Evolutionary conservation across 2,797 vertebrate species (phyloP), one percentile per base, ranked within the genome.

Genomic region (Megaceryle alcyon): DNA sequence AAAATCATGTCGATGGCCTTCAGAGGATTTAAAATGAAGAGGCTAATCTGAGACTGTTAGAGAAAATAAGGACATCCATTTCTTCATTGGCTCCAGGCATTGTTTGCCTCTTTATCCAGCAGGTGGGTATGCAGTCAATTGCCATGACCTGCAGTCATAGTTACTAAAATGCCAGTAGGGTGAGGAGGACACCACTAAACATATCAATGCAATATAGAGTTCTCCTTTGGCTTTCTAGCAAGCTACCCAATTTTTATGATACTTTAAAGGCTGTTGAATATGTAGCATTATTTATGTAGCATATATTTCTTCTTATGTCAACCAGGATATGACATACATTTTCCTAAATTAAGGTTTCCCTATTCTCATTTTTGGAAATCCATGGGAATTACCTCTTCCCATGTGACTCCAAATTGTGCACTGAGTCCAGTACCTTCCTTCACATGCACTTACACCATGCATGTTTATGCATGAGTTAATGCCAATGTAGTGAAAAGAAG

Each of bases 251-350:
- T 64, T 66, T 78, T 84, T 68, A 16, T 71, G 4, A 79, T 78
- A 37, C 9, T 72, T 10, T 22, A 79, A 76, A 81, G 14, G 37
- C 19, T 61, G 6, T 49, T 86, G 35, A 66, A 14, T 44, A 8
- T 59, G 21, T 3, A 6, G 18, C 0, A 3, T 60, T 82, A n/a
- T n/a, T n/a, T n/a, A n/a, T n/a, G n/a, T n/a, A n/a, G n/a, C 59
- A 39, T 54, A 3, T 48, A 77, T 66, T 87, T 76, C 41, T 86
- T 59, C 22, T 61, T 84, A 22, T 22, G 39, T n/a, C 60, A 46
- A 46, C 5, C 14, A 51, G 19, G 10, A 12, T 89, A 17, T 85
- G 43, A 59, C 16, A 37, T 48, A 33, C 7, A 9, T 49, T 82
- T 80, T 26, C 11, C 28, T 79, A 68, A 89, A 69, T 44, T 57